phyloP scores from a whole-genome alignment of 2,888 invertebrate species.

The Calliphora vomitoria region DNA sequence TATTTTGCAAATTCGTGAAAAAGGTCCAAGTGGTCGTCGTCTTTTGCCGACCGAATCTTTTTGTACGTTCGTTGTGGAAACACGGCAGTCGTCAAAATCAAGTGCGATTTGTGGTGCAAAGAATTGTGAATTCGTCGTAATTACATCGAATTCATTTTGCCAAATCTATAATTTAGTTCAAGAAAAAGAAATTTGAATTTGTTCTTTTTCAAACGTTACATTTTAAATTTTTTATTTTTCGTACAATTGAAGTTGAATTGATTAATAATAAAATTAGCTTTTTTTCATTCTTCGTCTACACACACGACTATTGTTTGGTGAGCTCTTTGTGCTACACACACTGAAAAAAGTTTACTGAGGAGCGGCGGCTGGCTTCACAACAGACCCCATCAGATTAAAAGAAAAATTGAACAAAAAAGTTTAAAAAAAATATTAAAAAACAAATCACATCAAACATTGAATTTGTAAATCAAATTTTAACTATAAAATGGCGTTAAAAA shows the following conservation, averaged over 20 bases:
- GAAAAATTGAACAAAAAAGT: conserved; percentile 56
- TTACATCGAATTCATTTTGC: conserved; percentile 73
- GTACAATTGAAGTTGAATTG: conserved; percentile 60
- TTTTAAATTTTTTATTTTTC: conserved; percentile 57
- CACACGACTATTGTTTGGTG: conserved; percentile 73
- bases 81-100: conserved; percentile 74
- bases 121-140: conserved; percentile 76
- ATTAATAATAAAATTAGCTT: conserved; percentile 71
- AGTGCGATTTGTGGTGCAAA: conserved; percentile 76
- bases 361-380: conserved; percentile 70
- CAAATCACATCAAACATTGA: conserved; percentile 74
- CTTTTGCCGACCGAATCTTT: conserved; percentile 73
- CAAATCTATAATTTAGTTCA: conserved; percentile 66
- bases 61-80: conserved; percentile 71
- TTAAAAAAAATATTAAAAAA: conserved; percentile 67
- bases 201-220: conserved; percentile 57
- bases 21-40: conserved; percentile 70
- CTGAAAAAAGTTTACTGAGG: conserved; percentile 74
- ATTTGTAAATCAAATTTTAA: conserved; percentile 81
- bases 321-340: conserved; percentile 76
- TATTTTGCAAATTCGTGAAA: conserved; percentile 56
- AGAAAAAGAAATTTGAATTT: conserved; percentile 51
- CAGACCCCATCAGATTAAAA: conserved; percentile 66
- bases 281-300: conserved; percentile 69
- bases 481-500: conserved; percentile 95